Percentiles rank a stretch among this genome's conserved stretches.
phyloP scores from a whole-genome alignment of 1,140 invertebrate species.

The Achroia grisella region DNA sequence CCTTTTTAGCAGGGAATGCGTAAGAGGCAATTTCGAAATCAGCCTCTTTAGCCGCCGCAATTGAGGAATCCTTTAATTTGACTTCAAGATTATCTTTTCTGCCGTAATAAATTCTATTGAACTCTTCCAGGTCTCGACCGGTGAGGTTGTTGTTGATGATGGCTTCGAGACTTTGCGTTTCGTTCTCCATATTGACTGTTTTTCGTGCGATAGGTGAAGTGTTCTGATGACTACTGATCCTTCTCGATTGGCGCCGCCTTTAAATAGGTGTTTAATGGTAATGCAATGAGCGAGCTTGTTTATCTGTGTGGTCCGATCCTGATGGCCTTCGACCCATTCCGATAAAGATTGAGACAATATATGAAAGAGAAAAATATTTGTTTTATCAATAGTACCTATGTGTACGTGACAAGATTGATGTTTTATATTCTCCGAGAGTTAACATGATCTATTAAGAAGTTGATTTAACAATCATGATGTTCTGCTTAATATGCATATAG shows the following conservation, averaged over 20 bases:
- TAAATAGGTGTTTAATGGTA: conserved; percentile 38
- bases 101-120: conserved; percentile 87
- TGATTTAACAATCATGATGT: no score
- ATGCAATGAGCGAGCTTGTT: conserved; percentile 32
- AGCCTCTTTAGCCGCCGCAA: conserved; percentile 62
- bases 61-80: conserved; percentile 47
- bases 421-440: no score
- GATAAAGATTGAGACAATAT: conserved; percentile 43
- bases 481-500: no score
- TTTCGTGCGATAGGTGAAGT: conserved; percentile 11
- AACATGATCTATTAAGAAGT: no score
- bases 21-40: conserved; percentile 89
- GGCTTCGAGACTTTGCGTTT: conserved; percentile 56
- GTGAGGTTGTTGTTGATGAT: conserved; percentile 65
- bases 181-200: conserved; percentile 41
- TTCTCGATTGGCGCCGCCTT: conserved; percentile 24
- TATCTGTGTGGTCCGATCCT: conserved; percentile 36
- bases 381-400: conserved; percentile 22
- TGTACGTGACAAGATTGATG: conserved; percentile 21
- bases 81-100: conserved; percentile 49
- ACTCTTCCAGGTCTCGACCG: conserved; percentile 80
- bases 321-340: conserved; percentile 43
- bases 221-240: conserved; percentile 20
- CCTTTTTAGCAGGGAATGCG: conserved; percentile 76
- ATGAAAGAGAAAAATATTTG: conserved; percentile 41